These are phyloP conservation scores for Beris chalybata DNA, from an alignment of 2,888 invertebrate species.

Conservation along the genomic window DNA sequence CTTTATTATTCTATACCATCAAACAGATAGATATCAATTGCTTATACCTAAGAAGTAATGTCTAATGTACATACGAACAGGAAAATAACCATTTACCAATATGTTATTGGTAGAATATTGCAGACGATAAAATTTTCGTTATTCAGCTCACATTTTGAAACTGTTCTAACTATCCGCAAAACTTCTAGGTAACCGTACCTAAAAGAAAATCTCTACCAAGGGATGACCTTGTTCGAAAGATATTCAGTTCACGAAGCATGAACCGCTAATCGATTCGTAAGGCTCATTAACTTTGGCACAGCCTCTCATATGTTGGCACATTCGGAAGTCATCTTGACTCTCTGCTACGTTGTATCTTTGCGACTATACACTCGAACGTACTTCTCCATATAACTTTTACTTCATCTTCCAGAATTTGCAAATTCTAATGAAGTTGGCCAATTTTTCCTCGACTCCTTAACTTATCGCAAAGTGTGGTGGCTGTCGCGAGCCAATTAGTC, in stretches of 20 bases:
- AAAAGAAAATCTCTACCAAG: background rate
- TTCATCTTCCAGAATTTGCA: background rate
- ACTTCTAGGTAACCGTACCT: background rate
- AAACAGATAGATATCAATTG: too few relatives aligned
- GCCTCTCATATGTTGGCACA: conserved; percentile 14
- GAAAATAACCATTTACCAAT: too few relatives aligned
- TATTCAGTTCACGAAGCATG: conserved; percentile 31
- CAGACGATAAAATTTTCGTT: too few relatives aligned
- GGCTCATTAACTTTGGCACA: conserved; percentile 29
- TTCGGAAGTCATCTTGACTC: conserved; percentile 17
- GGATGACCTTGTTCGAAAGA: conserved; percentile 18
- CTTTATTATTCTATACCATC: too few relatives aligned
- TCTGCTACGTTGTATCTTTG: background rate
- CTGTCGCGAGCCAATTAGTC: conserved; percentile 32
- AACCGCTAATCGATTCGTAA: conserved; percentile 29
- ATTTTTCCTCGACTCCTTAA: conserved; percentile 29
- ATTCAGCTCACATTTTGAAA: background rate
- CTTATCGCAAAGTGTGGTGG: conserved; percentile 21
- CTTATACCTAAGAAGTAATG: too few relatives aligned
- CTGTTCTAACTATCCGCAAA: background rate
- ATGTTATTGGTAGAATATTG: too few relatives aligned
- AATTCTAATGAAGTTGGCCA: conserved; percentile 6
- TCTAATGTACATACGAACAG: too few relatives aligned
- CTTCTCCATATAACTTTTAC: background rate
- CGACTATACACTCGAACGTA: background rate